Percentiles rank a stretch among this genome's conserved stretches.
These are phyloP conservation scores for Torymus texanus DNA, from an alignment of 2,888 invertebrate genomes.

Conservation along the genomic window DNA sequence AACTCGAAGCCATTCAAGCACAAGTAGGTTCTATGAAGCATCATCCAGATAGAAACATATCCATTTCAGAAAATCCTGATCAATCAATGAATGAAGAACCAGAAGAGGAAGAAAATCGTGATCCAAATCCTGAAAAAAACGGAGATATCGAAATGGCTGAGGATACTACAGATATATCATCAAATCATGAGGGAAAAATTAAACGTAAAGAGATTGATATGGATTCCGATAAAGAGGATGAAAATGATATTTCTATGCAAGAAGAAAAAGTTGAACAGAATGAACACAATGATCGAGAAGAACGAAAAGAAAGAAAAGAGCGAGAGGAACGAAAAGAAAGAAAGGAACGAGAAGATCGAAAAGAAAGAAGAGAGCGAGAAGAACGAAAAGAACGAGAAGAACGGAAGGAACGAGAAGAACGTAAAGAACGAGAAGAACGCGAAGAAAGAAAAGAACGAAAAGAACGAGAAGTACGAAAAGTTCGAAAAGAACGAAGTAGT, in stretches of 20 bases:
- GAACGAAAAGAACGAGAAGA: too few relatives aligned
- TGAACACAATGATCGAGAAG: too few relatives aligned
- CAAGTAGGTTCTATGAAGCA: constrained; percentile 68
- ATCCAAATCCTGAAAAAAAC: constrained; percentile 69
- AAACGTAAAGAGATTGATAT: constrained; percentile 24
- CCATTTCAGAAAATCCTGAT: constrained; percentile 57
- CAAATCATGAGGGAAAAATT: constrained; percentile 18
- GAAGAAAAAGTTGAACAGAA: constrained; percentile 18
- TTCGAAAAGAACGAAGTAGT: too few relatives aligned
- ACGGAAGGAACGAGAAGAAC: too few relatives aligned
- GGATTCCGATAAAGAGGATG: constrained; percentile 43
- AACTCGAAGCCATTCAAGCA: constrained; percentile 69
- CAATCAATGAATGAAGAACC: constrained; percentile 58
- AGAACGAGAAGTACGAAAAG: too few relatives aligned
- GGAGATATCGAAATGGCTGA: constrained; percentile 56
- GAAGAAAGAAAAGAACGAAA: too few relatives aligned
- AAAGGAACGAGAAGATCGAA: too few relatives aligned
- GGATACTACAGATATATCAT: constrained; percentile 17
- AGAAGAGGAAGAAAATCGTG: constrained; percentile 71
- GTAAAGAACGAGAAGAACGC: too few relatives aligned
- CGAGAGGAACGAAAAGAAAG: too few relatives aligned
- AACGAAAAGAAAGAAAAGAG: too few relatives aligned
- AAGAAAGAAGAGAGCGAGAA: too few relatives aligned
- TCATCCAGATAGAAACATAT: constrained; percentile 64
- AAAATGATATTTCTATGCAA: constrained; percentile 47